Evolutionary conservation across 2,797 vertebrate species (phyloP), one percentile per base, ranked within the genome.

Genomic region (Cyclopterus lumpus): DNA sequence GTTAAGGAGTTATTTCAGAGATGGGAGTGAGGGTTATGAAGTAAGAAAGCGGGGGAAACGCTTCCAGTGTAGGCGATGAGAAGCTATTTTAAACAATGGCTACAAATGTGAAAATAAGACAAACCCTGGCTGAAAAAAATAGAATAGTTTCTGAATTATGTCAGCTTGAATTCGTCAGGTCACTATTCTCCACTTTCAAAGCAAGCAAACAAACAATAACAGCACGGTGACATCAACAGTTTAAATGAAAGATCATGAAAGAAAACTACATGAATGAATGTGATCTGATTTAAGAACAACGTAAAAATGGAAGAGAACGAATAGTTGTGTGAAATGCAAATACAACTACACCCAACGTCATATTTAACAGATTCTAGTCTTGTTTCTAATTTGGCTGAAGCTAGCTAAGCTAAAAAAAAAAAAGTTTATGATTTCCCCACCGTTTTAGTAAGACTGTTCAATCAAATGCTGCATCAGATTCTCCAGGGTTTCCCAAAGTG

Each of bases 161-260:
- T 57, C 57, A 42, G 28, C 15, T 48, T 22, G 24, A 59, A 64
- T 59, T 69, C 36, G 60, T 53, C 32, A 28, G 11, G 48, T 44
- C 14, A 24, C 24, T 16, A 2, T 46, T n/a, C 20, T 61, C 6
- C 9, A 8, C 7, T 46, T 26, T 65, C 36, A 59, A 38, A 38
- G 51, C 16, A 38, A 38, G 42, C 12, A 72, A 62, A 63, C 6
- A 67, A 66, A 46, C n/a, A 58, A 18, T n/a, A 57, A 40, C 20
- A 49, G 6, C 2, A 0, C 28, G 38, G 24, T 63, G 49, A 34
- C 57, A 48, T 7, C 0, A 10, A 12, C 24, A 15, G 55, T 51
- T n/a, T 34, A 2, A 62, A 30, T 30, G 6, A 46, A 42, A 46
- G 0, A n/a, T 28, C 8, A 48, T 38, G 12, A 54, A 16, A 28